Evolutionary conservation across 2,797 vertebrate species (phyloP).

Genomic region (Danio tinwini): DNA sequence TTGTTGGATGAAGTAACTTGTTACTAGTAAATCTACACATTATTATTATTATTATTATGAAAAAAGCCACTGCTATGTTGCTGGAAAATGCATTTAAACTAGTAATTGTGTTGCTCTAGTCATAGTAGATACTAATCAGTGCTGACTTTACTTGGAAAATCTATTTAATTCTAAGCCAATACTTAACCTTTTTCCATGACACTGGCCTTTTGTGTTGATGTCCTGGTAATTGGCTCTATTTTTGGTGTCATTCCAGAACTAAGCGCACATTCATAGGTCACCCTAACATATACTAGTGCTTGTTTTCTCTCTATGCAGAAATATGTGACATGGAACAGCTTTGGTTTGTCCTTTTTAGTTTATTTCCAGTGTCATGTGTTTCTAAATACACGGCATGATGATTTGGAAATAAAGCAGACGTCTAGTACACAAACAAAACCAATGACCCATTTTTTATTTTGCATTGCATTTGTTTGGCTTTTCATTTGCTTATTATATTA

Average conservation of each 20-base stretch:
- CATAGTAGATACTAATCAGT: background rate
- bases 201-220: slow-evolving; percentile 43
- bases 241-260: slow-evolving; percentile 14
- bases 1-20: background rate
- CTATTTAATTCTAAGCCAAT: slow-evolving; percentile 15
- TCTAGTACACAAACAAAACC: slow-evolving; percentile 4
- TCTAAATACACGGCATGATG: slow-evolving; percentile 1
- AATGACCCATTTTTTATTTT: background rate
- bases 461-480: background rate
- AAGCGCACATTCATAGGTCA: background rate
- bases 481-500: background rate
- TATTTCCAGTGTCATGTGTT: background rate
- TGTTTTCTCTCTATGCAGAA: slow-evolving; percentile 3
- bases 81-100: background rate
- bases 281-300: slow-evolving; percentile 1
- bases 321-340: slow-evolving; percentile 4
- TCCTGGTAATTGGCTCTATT: slow-evolving; percentile 33
- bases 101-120: background rate
- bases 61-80: background rate
- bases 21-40: background rate
- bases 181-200: slow-evolving; percentile 40
- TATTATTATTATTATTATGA: background rate
- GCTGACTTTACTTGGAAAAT: background rate
- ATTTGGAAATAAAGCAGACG: slow-evolving; percentile 4
- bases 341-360: slow-evolving; percentile 1